Conservation (phyloP, 2,888 invertebrate species). For the Lycia hirtaria region DNA sequence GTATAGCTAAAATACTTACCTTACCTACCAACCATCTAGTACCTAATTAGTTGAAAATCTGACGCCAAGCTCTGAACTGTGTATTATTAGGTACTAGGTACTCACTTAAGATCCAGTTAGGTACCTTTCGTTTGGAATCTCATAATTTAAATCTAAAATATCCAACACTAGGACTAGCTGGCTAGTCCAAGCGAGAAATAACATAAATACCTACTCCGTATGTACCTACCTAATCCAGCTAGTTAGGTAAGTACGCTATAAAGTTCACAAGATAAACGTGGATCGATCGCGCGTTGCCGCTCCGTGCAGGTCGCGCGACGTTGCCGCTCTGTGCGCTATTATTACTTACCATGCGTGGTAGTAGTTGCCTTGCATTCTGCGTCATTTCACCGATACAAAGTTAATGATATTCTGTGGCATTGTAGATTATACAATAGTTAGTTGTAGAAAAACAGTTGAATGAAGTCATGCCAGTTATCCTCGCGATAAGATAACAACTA, state of each 20-base stretch:
- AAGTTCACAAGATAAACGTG: slow-evolving; percentile 53
- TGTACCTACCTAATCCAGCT: not conserved
- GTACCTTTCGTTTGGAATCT: too few species aligned
- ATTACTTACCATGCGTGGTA: slow-evolving; percentile 48
- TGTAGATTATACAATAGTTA: slow-evolving; percentile 5
- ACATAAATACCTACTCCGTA: not conserved
- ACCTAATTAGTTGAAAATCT: too few species aligned
- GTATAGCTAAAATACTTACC: too few species aligned
- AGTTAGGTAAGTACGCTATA: slow-evolving; percentile 30
- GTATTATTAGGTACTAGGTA: too few species aligned
- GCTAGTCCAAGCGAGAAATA: too few species aligned
- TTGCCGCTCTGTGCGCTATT: slow-evolving; percentile 61
- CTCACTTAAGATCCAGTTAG: too few species aligned
- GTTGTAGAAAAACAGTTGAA: slow-evolving; percentile 5
- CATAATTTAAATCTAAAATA: too few species aligned
- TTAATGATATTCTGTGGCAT: not conserved
- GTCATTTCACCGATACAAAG: slow-evolving; percentile 32
- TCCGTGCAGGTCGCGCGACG: slow-evolving; percentile 47
- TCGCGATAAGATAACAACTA: not conserved
- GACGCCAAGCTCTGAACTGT: too few species aligned
- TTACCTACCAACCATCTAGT: too few species aligned
- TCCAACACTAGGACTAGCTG: too few species aligned
- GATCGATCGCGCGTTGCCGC: slow-evolving; percentile 68
- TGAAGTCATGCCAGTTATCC: slow-evolving; percentile 1
- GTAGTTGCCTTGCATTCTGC: slow-evolving; percentile 35